Percentiles rank a stretch among this genome's conserved stretches.
These are phyloP conservation scores for Apomyelois bistriatella DNA, from an alignment of 2,888 invertebrate genomes.

Conservation along the genomic window DNA sequence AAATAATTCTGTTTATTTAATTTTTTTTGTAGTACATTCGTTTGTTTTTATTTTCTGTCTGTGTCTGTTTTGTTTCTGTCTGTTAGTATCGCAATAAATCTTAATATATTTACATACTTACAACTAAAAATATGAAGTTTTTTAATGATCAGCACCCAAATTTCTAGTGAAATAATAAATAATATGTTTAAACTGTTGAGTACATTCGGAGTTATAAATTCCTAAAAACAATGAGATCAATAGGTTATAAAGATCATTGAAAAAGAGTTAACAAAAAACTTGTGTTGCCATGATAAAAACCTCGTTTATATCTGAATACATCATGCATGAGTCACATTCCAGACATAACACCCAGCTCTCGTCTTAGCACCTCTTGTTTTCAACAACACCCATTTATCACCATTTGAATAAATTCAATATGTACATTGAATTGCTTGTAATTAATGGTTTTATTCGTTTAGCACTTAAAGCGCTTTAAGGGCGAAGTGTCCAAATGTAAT, in stretches of 20 bases:
- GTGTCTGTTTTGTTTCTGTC: too few species aligned
- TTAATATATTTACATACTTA: too few species aligned
- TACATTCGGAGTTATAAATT: too few species aligned
- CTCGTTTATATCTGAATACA: slow-evolving; percentile 32
- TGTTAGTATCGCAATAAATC: too few species aligned
- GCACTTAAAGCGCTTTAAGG: slow-evolving; percentile 78
- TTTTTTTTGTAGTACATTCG: too few species aligned
- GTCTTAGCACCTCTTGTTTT: slow-evolving; percentile 69
- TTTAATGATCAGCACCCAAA: too few species aligned
- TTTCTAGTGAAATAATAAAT: too few species aligned
- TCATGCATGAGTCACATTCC: slow-evolving; percentile 55
- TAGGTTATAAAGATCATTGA: slow-evolving; percentile 20
- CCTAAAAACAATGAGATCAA: slow-evolving; percentile 2
- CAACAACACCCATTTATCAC: slow-evolving; percentile 70
- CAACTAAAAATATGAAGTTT: too few species aligned
- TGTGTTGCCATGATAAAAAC: slow-evolving; percentile 5
- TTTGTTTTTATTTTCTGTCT: too few species aligned
- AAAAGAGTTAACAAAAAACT: slow-evolving; percentile 7
- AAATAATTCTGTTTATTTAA: too few species aligned
- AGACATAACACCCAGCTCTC: slow-evolving; percentile 32
- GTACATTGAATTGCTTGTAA: slow-evolving; percentile 79
- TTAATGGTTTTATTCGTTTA: slow-evolving; percentile 81
- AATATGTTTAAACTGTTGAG: too few species aligned
- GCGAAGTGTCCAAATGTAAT: slow-evolving; percentile 74
- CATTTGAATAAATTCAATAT: slow-evolving; percentile 81